phyloP scores from a whole-genome alignment of 1,140 invertebrate species.

The Ditylenchus dipsaci region DNA sequence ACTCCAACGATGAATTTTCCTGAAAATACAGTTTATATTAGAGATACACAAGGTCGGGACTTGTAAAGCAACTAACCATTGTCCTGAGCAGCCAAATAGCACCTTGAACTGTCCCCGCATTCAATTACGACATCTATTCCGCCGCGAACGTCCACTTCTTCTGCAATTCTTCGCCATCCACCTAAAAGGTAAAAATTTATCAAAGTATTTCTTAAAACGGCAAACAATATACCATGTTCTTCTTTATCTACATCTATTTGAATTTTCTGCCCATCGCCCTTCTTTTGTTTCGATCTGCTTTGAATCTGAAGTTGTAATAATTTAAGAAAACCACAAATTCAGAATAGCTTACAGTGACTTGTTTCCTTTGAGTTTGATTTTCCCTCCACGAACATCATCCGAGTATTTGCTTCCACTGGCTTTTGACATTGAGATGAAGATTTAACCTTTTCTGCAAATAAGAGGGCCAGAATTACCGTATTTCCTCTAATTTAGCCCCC shows the following conservation, averaged over 20 bases:
- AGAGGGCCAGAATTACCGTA: too few relatives aligned
- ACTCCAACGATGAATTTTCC: constrained; percentile 43
- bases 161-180: constrained; percentile 36
- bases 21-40: too few relatives aligned
- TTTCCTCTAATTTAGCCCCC: too few relatives aligned
- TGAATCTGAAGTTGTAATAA: constrained; percentile 39
- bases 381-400: constrained; percentile 17
- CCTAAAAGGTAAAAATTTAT: constrained; percentile 18
- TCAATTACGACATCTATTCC: constrained; percentile 40
- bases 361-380: constrained; percentile 38
- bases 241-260: constrained; percentile 33
- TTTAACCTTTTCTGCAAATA: too few relatives aligned
- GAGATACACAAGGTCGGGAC: too few relatives aligned
- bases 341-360: constrained; percentile 38
- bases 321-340: neutral
- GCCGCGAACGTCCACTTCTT: constrained; percentile 37
- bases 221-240: constrained; percentile 21
- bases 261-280: constrained; percentile 2
- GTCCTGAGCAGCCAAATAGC: constrained; percentile 39
- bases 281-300: constrained; percentile 33
- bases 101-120: constrained; percentile 31
- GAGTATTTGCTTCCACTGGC: neutral
- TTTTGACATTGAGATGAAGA: too few relatives aligned
- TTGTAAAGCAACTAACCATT: constrained; percentile 9
- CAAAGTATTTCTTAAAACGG: neutral